phyloP scores from a whole-genome alignment of 2,113 vertebrate genomes.

The Limanda limanda region DNA sequence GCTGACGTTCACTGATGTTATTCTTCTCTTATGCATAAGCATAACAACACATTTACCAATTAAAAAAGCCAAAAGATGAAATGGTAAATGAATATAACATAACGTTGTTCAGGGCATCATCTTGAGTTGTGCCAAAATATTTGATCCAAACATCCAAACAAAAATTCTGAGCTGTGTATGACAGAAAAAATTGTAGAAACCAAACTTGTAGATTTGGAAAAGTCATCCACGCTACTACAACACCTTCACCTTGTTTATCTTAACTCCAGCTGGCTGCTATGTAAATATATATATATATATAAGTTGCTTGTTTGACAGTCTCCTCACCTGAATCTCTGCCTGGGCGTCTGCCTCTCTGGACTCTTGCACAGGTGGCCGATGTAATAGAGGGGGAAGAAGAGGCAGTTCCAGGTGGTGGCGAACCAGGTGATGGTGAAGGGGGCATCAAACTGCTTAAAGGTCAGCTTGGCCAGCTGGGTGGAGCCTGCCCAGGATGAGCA shows the following conservation, averaged over 20 bases:
- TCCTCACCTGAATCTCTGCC: slow-evolving; percentile 92
- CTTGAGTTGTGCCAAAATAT: no score
- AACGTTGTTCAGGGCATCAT: background rate
- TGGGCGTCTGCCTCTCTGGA: slow-evolving; percentile 90
- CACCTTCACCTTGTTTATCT: background rate
- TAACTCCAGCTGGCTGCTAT: background rate
- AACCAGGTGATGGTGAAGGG: slow-evolving; percentile 98
- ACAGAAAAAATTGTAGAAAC: no score
- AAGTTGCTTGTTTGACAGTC: background rate
- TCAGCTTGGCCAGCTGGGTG: slow-evolving; percentile 94
- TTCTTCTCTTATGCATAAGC: background rate
- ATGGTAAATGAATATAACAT: no score
- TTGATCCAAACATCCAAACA: no score
- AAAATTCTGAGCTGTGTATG: no score
- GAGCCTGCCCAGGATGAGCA: slow-evolving; percentile 94
- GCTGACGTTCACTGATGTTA: background rate
- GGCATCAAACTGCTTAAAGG: slow-evolving; percentile 90
- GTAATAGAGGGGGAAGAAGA: slow-evolving; percentile 96
- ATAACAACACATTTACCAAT: no score
- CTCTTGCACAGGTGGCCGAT: slow-evolving; percentile 91
- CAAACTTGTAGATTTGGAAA: background rate
- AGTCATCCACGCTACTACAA: no score
- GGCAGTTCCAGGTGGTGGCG: slow-evolving; percentile 95
- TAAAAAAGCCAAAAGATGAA: no score
- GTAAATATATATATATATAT: no score